Percentiles rank a stretch among this genome's conserved stretches.
These are phyloP conservation scores for Naja naja DNA, from an alignment of 2,113 vertebrate species.

Conservation along the genomic window DNA sequence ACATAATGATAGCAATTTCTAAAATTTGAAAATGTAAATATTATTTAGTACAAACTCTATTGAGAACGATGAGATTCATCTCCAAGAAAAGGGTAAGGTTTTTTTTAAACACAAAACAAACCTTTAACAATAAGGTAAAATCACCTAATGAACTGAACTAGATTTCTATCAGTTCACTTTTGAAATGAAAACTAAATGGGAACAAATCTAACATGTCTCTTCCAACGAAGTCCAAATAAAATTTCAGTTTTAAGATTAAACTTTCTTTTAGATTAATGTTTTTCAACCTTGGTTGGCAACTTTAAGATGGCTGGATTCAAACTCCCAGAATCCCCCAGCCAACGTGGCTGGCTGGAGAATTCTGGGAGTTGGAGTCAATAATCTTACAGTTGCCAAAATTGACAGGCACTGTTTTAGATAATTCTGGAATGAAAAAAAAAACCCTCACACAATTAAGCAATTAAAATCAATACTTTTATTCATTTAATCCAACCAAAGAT, in stretches of 20 bases:
- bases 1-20: neutral
- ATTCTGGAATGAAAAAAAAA: neutral
- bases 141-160: neutral
- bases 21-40: neutral
- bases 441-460: neutral
- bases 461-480: neutral
- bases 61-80: neutral
- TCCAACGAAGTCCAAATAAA: neutral
- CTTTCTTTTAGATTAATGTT: neutral
- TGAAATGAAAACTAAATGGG: neutral
- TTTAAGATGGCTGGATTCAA: neutral
- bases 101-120: neutral
- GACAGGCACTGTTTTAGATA: neutral
- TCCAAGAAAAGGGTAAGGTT: neutral
- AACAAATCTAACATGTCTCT: neutral
- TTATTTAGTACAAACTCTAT: neutral
- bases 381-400: neutral
- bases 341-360: neutral
- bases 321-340: neutral
- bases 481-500: neutral
- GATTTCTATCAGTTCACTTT: neutral
- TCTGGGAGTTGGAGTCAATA: neutral
- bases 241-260: neutral
- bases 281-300: neutral
- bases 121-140: neutral